Evolutionary conservation across 2,797 vertebrate genomes (phyloP).

Genomic region (Chrysolophus pictus): DNA sequence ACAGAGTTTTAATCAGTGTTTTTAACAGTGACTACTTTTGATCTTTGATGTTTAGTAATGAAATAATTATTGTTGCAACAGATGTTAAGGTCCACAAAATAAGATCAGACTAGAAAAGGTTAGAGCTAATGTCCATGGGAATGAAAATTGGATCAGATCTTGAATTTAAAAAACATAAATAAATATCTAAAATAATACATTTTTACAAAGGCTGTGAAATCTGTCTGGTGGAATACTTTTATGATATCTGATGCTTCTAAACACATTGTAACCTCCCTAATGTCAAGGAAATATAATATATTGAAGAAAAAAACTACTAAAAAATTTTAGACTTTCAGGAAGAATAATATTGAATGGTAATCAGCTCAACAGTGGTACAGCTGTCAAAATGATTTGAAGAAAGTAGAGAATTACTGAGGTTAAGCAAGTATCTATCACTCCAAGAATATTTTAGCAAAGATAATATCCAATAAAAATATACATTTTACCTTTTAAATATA

Average conservation of each 20-base stretch:
- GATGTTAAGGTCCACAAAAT: background rate
- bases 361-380: background rate
- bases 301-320: background rate
- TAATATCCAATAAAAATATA: background rate
- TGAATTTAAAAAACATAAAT: background rate
- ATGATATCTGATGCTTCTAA: background rate
- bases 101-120: background rate
- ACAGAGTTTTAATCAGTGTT: background rate
- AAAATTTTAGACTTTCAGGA: background rate
- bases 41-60: background rate
- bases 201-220: background rate
- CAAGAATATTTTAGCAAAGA: background rate
- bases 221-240: background rate
- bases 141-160: background rate
- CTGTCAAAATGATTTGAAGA: slow-evolving; percentile 7
- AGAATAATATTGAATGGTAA: background rate
- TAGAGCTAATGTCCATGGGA: background rate
- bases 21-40: background rate
- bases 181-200: background rate
- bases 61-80: background rate
- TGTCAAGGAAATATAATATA: background rate
- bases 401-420: background rate
- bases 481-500: background rate
- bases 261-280: background rate
- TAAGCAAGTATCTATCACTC: background rate